These are phyloP conservation scores for Cryptoprocta ferox DNA, from an alignment of 2,797 vertebrate species.

Conservation along the genomic window DNA sequence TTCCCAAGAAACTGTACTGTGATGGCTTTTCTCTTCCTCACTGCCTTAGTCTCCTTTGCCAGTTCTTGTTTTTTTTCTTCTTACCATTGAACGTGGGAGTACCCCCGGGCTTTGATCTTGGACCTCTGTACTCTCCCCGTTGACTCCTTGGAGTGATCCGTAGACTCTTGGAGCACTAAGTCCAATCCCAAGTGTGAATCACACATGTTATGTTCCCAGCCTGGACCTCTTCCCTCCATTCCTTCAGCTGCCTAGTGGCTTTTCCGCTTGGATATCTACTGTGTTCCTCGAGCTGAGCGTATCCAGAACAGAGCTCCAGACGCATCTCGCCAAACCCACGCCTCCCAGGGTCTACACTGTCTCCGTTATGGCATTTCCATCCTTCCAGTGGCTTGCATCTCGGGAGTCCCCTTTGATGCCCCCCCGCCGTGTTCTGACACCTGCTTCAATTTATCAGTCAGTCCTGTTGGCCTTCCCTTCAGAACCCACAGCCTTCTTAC, in stretches of 20 bases:
- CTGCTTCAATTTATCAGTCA: not conserved
- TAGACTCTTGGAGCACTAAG: not conserved
- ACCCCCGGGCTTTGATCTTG: no score
- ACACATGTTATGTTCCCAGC: not conserved
- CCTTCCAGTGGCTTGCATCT: not conserved
- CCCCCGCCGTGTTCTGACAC: not conserved
- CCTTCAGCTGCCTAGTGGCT: not conserved
- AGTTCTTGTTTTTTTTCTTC: not conserved
- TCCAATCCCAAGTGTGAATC: not conserved
- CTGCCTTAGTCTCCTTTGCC: not conserved
- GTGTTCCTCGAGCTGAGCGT: not conserved
- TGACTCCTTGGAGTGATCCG: not conserved
- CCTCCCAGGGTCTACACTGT: not conserved
- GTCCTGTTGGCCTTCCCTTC: not conserved
- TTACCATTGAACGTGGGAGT: not conserved
- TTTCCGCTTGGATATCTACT: not conserved
- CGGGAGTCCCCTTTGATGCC: not conserved
- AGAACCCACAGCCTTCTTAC: not conserved
- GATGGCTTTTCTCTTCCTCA: not conserved
- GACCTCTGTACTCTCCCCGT: not conserved
- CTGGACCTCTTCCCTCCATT: not conserved
- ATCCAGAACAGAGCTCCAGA: not conserved
- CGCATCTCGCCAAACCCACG: not conserved
- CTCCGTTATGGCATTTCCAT: not conserved
- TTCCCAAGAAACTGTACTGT: not conserved